Base-by-base conservation (phyloP, 2,888 invertebrate genomes). In the Ellobium chinense region DNA sequence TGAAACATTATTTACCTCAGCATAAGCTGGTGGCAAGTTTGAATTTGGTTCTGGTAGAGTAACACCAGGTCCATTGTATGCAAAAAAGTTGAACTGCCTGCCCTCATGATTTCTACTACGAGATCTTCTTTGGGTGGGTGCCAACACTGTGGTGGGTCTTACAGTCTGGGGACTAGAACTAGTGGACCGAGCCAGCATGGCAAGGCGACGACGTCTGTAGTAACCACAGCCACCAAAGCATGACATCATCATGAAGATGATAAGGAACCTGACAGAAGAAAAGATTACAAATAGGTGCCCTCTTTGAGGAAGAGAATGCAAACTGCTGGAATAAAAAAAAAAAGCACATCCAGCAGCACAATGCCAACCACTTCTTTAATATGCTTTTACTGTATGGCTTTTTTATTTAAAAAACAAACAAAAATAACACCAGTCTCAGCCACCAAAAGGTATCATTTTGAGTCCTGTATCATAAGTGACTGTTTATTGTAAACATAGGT, bases 171-270 rank as follows among this genome's bases (percentile, higher is more conserved):
- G 68, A 69, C 87, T 81, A 36, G 62, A 9, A 70, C 87, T 81
- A 31, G 63, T 2, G 37, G 62, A 18, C 31, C 79, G 70, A n/a
- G 81, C 69, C 31, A 85, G 63, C 27, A 83, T 78, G 60, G 83
- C 82, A 60, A 85, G 60, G 68, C 90, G 90, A 12, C 89, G 87
- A 36, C 91, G 89, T 62, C 91, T 88, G 82, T 91, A 91, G 82
- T 91, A 91, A 9, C 91, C 90, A 85, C 91, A 91, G 7, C 91
- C 91, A 34, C 91, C 91, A 77, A 91, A 91, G 82, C 91, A 91
- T 2, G 90, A 89, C 89, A 91, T 89, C 85, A 90, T 83, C 46
- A 90, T 85, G 81, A 90, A 90, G 68, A 90, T 84, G 24, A 90
- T 85, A 1, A 90, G 86, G 82, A 90, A 89, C 90, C 90, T 90